A percentile compares a stretch with the other conserved stretches of the same genome.
Conservation (phyloP, 2,888 invertebrate species). For the Chrysina gloriosa region DNA sequence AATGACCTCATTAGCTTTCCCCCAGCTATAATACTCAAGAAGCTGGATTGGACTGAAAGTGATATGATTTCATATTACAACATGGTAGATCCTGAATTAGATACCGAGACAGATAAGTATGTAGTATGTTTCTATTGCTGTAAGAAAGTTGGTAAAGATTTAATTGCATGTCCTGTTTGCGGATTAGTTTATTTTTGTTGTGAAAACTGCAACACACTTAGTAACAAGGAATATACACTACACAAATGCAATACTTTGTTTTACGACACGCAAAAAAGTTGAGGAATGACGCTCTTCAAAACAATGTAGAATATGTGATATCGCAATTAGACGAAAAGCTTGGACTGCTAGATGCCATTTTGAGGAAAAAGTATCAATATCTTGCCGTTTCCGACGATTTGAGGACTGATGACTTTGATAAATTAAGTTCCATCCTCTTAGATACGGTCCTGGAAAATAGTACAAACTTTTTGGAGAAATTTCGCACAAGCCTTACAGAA, state of each 20-base stretch:
- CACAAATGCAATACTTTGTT: constrained; percentile 50
- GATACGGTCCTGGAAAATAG: not conserved
- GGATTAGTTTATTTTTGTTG: constrained; percentile 60
- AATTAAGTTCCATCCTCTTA: not conserved
- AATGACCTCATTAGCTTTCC: constrained; percentile 6
- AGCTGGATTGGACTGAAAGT: constrained; percentile 47
- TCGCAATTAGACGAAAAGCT: not conserved
- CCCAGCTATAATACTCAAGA: not conserved
- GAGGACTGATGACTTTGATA: not conserved
- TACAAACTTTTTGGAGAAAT: not conserved
- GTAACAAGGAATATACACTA: constrained; percentile 50
- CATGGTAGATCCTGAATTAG: constrained; percentile 46
- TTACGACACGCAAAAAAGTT: constrained; percentile 45
- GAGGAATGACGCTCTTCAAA: constrained; percentile 10
- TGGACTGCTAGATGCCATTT: not conserved
- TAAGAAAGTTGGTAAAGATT: constrained; percentile 48
- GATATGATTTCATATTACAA: not conserved
- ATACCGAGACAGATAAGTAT: constrained; percentile 52
- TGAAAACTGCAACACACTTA: constrained; percentile 56
- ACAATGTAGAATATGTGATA: constrained; percentile 5
- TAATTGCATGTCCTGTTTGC: constrained; percentile 58
- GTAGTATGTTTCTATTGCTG: constrained; percentile 60
- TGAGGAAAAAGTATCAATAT: not conserved
- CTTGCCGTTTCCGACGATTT: not conserved
- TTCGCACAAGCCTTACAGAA: not conserved